These are phyloP conservation scores for Rhamphomyia laevipes DNA, from an alignment of 2,888 invertebrate species.

Conservation along the genomic window DNA sequence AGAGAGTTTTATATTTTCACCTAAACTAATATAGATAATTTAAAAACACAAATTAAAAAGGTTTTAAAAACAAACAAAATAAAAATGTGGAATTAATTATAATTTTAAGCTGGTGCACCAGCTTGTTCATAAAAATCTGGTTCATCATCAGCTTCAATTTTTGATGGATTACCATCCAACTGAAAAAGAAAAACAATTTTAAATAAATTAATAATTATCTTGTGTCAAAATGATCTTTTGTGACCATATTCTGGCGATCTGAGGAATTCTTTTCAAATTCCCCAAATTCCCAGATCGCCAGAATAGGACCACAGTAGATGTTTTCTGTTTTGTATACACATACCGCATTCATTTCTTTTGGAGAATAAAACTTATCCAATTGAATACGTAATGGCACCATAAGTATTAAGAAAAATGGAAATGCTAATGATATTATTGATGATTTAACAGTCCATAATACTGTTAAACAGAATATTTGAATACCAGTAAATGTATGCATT, in stretches of 20 bases:
- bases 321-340: slow-evolving; percentile 43
- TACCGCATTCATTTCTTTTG: slow-evolving; percentile 75
- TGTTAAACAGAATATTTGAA: slow-evolving; percentile 69
- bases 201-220: slow-evolving; percentile 1
- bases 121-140: slow-evolving; percentile 92
- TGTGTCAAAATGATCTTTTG: neutral
- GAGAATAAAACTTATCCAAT: slow-evolving; percentile 61
- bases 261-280: too few relatives aligned
- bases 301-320: too few relatives aligned
- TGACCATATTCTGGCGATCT: too few relatives aligned
- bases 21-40: too few relatives aligned
- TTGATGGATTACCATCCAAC: slow-evolving; percentile 78
- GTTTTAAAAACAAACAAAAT: too few relatives aligned
- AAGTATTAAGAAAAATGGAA: slow-evolving; percentile 87
- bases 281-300: too few relatives aligned
- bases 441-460: slow-evolving; percentile 83
- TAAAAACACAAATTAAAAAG: too few relatives aligned
- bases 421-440: slow-evolving; percentile 74
- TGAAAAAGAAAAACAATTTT: slow-evolving; percentile 31
- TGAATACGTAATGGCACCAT: slow-evolving; percentile 79
- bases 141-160: slow-evolving; percentile 72
- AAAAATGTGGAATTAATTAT: too few relatives aligned
- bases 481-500: slow-evolving; percentile 83
- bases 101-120: slow-evolving; percentile 59
- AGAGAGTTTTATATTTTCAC: too few relatives aligned